Conservation (phyloP, 2,888 invertebrate species). For the Scotopteryx bipunctaria region DNA sequence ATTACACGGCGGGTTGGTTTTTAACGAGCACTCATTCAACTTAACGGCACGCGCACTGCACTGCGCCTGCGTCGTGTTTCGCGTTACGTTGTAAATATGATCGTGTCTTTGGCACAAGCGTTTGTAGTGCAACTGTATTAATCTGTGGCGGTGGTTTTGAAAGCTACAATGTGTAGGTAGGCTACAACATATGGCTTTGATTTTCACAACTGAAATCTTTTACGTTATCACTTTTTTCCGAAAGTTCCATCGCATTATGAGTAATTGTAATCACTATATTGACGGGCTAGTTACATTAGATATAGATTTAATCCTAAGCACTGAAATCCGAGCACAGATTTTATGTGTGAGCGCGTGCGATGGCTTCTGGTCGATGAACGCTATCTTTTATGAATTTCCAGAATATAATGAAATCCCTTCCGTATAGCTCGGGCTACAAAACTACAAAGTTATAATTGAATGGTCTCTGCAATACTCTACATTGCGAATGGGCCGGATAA, state of each 20-base stretch:
- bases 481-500: slow-evolving; percentile 24
- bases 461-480: slow-evolving; percentile 13
- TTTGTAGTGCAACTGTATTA: slow-evolving; percentile 6
- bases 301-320: too few species aligned
- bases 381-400: background rate
- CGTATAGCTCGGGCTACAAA: slow-evolving; percentile 7
- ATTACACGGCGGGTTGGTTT: slow-evolving; percentile 71
- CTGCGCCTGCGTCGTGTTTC: slow-evolving; percentile 40
- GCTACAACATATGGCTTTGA: background rate
- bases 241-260: background rate
- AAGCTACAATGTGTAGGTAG: slow-evolving; percentile 1
- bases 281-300: background rate
- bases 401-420: slow-evolving; percentile 11
- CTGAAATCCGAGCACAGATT: too few species aligned
- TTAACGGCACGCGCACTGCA: slow-evolving; percentile 62
- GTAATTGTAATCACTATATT: background rate
- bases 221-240: background rate
- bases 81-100: slow-evolving; percentile 50
- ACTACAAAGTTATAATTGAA: slow-evolving; percentile 16
- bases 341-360: background rate
- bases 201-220: slow-evolving; percentile 4
- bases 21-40: slow-evolving; percentile 74
- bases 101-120: slow-evolving; percentile 42
- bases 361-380: background rate
- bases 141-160: slow-evolving; percentile 13